Evolutionary conservation across 2,797 vertebrate species (phyloP).

Genomic region (Poecilia picta): DNA sequence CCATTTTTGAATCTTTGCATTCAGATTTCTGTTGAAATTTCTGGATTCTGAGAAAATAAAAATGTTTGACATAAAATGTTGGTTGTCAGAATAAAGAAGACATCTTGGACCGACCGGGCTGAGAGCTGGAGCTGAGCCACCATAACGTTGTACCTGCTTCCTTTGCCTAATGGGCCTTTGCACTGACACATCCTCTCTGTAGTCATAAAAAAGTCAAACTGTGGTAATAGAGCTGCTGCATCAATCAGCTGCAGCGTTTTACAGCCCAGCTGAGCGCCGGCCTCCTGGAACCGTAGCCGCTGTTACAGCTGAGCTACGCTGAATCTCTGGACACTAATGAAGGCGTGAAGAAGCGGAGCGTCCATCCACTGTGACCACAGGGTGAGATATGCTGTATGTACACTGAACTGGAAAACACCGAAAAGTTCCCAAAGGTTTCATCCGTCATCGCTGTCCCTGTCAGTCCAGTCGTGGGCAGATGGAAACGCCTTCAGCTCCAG

Average conservation of each 20-base stretch:
- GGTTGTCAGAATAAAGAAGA: background rate
- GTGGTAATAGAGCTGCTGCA: slow-evolving; percentile 40
- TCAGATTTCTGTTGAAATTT: background rate
- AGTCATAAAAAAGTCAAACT: slow-evolving; percentile 31
- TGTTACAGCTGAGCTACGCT: slow-evolving; percentile 44
- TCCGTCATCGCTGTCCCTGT: background rate
- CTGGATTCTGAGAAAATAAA: background rate
- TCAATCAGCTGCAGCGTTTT: slow-evolving; percentile 34
- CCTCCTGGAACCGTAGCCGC: slow-evolving; percentile 34
- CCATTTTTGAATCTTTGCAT: background rate
- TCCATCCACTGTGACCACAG: slow-evolving; percentile 26
- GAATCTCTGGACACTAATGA: slow-evolving; percentile 26
- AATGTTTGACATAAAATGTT: background rate
- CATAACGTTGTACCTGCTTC: background rate
- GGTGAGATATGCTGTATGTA: slow-evolving; percentile 39
- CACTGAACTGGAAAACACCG: slow-evolving; percentile 51
- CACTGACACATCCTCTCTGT: slow-evolving; percentile 30
- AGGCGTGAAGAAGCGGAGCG: slow-evolving; percentile 20
- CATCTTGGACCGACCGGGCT: background rate
- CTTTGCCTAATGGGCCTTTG: slow-evolving; percentile 15
- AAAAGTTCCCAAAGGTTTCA: slow-evolving; percentile 27
- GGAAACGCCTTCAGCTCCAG: slow-evolving; percentile 13
- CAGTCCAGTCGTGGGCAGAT: slow-evolving; percentile 1
- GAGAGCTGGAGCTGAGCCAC: background rate
- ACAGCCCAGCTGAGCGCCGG: slow-evolving; percentile 52